Evolutionary conservation across 2,888 invertebrate genomes (phyloP).

Genomic region (Scaptomyza parva): DNA sequence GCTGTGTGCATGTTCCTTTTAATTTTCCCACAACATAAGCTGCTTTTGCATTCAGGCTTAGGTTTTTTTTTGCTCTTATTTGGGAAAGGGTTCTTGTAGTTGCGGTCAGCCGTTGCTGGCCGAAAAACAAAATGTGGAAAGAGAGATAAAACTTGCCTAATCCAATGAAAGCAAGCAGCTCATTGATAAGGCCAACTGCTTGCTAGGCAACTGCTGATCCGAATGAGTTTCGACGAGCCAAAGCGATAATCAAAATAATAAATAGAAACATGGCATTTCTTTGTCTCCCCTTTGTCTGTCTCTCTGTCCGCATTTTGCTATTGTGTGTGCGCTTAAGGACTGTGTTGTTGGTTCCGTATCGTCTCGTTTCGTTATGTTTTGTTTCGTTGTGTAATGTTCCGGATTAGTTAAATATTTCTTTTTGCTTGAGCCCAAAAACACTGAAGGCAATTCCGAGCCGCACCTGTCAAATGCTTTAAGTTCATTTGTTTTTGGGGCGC

Average conservation of each 20-base stretch:
- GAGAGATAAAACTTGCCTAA: slow-evolving; percentile 61
- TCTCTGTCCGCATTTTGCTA: not conserved
- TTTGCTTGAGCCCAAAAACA: not conserved
- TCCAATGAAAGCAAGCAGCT: slow-evolving; percentile 73
- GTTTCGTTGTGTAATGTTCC: slow-evolving; percentile 5
- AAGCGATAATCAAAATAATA: slow-evolving; percentile 26
- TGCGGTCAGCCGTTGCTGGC: slow-evolving; percentile 16
- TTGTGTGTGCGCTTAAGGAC: not conserved
- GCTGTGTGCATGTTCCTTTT: slow-evolving; percentile 43
- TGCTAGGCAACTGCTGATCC: slow-evolving; percentile 55
- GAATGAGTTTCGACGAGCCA: slow-evolving; percentile 15
- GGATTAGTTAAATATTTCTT: not conserved
- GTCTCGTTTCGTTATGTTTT: not conserved
- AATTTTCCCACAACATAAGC: slow-evolving; percentile 63
- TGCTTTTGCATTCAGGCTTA: slow-evolving; percentile 45
- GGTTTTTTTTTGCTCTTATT: not conserved
- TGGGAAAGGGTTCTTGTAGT: not conserved
- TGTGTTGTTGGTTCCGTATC: not conserved
- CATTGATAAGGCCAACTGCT: slow-evolving; percentile 63
- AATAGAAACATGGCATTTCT: slow-evolving; percentile 6
- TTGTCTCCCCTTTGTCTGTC: not conserved
- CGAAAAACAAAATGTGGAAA: slow-evolving; percentile 21
- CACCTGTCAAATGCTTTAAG: slow-evolving; percentile 43
- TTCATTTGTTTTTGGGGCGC: slow-evolving; percentile 39
- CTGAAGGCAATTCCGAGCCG: slow-evolving; percentile 7